phyloP scores from a whole-genome alignment of 1,140 invertebrate species.

The Ericerus pela region DNA sequence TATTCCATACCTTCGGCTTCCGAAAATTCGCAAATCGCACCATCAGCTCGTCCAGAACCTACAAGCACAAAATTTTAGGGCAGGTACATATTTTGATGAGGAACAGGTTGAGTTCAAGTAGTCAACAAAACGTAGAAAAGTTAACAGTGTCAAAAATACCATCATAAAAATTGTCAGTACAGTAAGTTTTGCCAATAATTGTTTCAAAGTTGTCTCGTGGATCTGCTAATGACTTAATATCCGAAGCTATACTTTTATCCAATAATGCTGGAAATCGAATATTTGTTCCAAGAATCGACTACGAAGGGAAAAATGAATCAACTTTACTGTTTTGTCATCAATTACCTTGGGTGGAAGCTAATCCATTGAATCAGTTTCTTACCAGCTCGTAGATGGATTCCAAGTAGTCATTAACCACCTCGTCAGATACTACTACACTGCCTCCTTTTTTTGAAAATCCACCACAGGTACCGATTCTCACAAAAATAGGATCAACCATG shows the following conservation, averaged over 20 bases:
- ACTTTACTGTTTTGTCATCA: no score
- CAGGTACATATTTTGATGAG: no score
- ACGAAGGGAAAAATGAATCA: neutral
- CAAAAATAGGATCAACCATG: neutral
- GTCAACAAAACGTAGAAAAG: no score
- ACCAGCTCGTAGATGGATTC: neutral
- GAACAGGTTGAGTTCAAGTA: no score
- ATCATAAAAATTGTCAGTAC: slow-evolving; percentile 4
- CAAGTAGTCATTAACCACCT: neutral
- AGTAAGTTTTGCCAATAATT: neutral
- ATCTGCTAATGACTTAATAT: neutral
- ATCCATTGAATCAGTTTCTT: no score
- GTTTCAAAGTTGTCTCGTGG: slow-evolving; percentile 1
- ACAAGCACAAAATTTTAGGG: no score
- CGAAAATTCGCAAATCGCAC: slow-evolving; percentile 1
- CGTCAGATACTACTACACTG: neutral
- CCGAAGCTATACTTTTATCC: neutral
- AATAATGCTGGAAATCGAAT: neutral
- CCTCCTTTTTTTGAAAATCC: neutral
- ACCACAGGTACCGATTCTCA: neutral
- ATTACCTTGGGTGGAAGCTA: no score
- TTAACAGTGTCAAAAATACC: neutral
- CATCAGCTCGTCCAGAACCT: neutral
- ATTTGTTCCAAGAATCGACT: neutral
- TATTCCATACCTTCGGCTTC: neutral